A percentile compares a stretch with the other conserved stretches of the same genome.
These are phyloP conservation scores for Acromyrmex heyeri DNA, from an alignment of 1,140 invertebrate genomes.

Conservation along the genomic window DNA sequence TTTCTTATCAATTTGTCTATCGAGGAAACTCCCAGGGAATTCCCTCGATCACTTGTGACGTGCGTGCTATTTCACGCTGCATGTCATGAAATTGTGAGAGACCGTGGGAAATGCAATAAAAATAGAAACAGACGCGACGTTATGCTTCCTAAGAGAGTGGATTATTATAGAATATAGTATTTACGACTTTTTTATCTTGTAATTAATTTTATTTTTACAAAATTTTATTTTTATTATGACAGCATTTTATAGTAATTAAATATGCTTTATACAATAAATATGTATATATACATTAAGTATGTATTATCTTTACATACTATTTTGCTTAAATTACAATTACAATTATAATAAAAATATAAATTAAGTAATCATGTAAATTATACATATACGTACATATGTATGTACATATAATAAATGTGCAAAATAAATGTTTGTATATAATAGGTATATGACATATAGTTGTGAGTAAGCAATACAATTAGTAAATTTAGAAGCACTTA, in stretches of 20 bases:
- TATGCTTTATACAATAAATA: not conserved
- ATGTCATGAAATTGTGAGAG: not conserved
- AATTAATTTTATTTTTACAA: not conserved
- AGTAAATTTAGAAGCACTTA: not conserved
- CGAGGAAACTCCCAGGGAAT: slow-evolving; percentile 37
- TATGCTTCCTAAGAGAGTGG: not conserved
- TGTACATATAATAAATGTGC: too few relatives aligned
- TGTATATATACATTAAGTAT: not conserved
- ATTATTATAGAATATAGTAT: not conserved
- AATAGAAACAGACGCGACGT: slow-evolving; percentile 1
- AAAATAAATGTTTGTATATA: too few relatives aligned
- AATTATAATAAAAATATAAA: not conserved
- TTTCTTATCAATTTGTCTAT: not conserved
- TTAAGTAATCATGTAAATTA: not conserved
- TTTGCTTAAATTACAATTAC: not conserved
- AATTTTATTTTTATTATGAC: not conserved
- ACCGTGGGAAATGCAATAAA: not conserved
- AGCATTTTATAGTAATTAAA: not conserved
- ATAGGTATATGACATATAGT: not conserved
- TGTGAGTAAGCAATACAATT: not conserved
- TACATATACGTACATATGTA: too few relatives aligned
- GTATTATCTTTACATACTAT: not conserved
- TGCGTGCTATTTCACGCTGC: not conserved
- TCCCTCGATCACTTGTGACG: not conserved
- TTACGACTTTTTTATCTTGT: not conserved